Evolutionary conservation across 2,113 vertebrate species (phyloP).

Genomic region (Falcunculus frontatus): DNA sequence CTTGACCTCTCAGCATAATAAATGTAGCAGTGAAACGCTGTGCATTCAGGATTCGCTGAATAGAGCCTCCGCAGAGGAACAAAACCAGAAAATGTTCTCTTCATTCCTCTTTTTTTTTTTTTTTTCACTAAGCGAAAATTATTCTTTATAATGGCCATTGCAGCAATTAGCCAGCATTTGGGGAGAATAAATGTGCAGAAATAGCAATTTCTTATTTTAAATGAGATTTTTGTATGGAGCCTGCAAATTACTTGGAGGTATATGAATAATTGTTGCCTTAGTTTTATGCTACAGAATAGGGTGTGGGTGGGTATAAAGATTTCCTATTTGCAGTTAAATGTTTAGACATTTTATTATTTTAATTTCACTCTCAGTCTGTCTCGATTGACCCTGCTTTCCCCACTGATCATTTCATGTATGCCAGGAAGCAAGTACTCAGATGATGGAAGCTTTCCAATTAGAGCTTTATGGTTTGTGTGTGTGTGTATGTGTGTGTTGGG

Average conservation of each 20-base stretch:
- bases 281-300: slow-evolving; percentile 78
- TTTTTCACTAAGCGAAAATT: slow-evolving; percentile 84
- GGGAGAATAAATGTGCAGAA: slow-evolving; percentile 82
- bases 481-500: background rate
- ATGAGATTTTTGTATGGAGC: slow-evolving; percentile 82
- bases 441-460: slow-evolving; percentile 76
- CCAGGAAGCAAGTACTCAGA: slow-evolving; percentile 72
- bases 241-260: slow-evolving; percentile 83
- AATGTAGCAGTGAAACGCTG: slow-evolving; percentile 95
- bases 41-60: slow-evolving; percentile 92
- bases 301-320: slow-evolving; percentile 80
- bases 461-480: slow-evolving; percentile 2
- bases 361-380: slow-evolving; percentile 79
- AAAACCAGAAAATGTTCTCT: slow-evolving; percentile 91
- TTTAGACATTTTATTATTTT: slow-evolving; percentile 87
- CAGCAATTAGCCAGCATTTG: slow-evolving; percentile 89
- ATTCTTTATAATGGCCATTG: slow-evolving; percentile 86
- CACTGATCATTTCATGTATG: slow-evolving; percentile 75
- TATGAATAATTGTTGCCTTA: slow-evolving; percentile 81
- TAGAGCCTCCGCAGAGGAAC: slow-evolving; percentile 87
- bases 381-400: slow-evolving; percentile 77
- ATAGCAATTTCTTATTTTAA: slow-evolving; percentile 87
- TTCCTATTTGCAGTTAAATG: slow-evolving; percentile 84
- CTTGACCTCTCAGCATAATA: slow-evolving; percentile 99
- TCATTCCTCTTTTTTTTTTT: slow-evolving; percentile 85